These are phyloP conservation scores for Nephrotoma flavescens DNA, from an alignment of 2,888 invertebrate species.

Conservation along the genomic window DNA sequence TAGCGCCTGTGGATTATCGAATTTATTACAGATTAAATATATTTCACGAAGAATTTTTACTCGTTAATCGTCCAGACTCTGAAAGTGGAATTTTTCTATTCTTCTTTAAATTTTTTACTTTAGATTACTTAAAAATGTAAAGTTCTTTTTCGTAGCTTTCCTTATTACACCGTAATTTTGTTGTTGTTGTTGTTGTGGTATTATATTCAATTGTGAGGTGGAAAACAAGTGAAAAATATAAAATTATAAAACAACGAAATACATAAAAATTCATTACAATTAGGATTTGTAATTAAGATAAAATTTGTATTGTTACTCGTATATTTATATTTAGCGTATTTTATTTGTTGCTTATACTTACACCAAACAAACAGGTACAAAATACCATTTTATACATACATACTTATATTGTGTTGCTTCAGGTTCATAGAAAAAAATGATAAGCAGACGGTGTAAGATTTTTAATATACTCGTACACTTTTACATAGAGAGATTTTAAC, in stretches of 20 bases:
- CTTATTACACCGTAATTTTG: neutral
- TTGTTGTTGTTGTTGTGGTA: neutral
- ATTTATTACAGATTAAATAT: neutral
- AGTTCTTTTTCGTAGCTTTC: neutral
- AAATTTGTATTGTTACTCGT: neutral
- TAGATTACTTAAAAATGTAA: neutral
- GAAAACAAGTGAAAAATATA: neutral
- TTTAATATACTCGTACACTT: neutral
- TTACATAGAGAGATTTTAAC: neutral
- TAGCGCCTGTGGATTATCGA: neutral
- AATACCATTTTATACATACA: neutral
- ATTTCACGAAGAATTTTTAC: neutral
- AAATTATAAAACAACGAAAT: neutral
- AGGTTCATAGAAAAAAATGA: neutral
- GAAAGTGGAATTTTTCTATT: neutral
- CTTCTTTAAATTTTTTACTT: neutral
- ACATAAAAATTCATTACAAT: neutral
- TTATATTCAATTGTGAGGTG: neutral
- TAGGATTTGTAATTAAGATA: neutral
- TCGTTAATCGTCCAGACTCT: neutral
- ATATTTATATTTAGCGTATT: neutral
- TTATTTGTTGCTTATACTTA: neutral
- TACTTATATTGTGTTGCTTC: neutral
- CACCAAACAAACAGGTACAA: neutral
- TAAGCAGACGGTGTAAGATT: neutral